These are phyloP conservation scores for Pomacea maculata DNA, from an alignment of 1,140 invertebrate genomes.

Conservation along the genomic window DNA sequence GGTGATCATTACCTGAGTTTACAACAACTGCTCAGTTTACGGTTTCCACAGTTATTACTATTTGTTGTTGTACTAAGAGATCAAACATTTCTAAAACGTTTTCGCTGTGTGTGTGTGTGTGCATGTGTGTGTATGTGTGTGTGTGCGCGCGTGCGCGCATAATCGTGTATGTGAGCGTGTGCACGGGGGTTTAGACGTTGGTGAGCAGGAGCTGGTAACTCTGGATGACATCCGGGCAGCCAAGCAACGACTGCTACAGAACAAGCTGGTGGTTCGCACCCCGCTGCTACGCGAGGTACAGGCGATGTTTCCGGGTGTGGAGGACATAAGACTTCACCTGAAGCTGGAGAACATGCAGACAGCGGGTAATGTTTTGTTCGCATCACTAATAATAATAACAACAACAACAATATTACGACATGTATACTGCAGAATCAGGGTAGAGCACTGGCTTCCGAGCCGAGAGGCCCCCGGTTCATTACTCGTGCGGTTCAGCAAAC, in stretches of 20 bases:
- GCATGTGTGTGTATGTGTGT: neutral
- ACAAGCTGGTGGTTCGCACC: slow-evolving; percentile 40
- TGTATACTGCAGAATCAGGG: too few relatives aligned
- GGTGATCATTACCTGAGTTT: too few relatives aligned
- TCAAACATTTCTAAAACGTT: neutral
- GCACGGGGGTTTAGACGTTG: too few relatives aligned
- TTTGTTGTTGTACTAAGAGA: too few relatives aligned
- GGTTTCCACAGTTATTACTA: too few relatives aligned
- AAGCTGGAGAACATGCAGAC: slow-evolving; percentile 61
- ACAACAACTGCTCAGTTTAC: too few relatives aligned
- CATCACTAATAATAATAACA: too few relatives aligned
- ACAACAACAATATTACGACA: too few relatives aligned
- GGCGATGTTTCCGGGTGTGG: slow-evolving; percentile 39
- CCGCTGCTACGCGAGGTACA: slow-evolving; percentile 44
- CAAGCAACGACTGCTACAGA: slow-evolving; percentile 24
- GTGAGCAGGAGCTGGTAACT: slow-evolving; percentile 25
- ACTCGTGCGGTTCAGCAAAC: too few relatives aligned
- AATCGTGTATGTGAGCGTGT: too few relatives aligned
- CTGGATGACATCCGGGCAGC: slow-evolving; percentile 37
- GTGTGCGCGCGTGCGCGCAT: neutral
- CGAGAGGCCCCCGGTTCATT: too few relatives aligned
- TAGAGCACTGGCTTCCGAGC: too few relatives aligned
- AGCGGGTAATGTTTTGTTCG: slow-evolving; percentile 36
- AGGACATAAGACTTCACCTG: slow-evolving; percentile 44
- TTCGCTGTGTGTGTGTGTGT: neutral